Conservation (phyloP, 2,888 invertebrate species). For the Erebia aethiops region DNA sequence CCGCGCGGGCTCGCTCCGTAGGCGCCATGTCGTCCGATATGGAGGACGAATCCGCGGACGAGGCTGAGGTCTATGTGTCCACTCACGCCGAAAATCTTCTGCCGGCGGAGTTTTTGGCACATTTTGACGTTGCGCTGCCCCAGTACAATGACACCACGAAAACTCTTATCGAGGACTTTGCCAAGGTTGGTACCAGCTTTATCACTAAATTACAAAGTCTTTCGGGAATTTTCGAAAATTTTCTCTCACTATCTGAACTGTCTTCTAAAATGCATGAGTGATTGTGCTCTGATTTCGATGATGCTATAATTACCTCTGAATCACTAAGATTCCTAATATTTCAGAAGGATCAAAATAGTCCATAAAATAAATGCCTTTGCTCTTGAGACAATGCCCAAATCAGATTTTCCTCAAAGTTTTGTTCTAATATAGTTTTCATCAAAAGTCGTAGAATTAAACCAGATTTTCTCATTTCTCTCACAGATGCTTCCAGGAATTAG, state of each 20-base stretch:
- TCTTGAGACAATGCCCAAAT: too few species aligned
- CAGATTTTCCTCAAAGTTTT: background rate
- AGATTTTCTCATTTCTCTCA: constrained; percentile 23
- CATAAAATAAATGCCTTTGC: too few species aligned
- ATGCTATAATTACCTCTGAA: too few species aligned
- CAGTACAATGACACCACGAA: constrained; percentile 77
- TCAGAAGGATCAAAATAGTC: too few species aligned
- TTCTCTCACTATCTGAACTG: too few species aligned
- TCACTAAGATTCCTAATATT: too few species aligned
- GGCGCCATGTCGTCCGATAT: constrained; percentile 66
- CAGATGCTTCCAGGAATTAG: constrained; percentile 56
- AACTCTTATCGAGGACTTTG: constrained; percentile 85
- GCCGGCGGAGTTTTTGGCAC: constrained; percentile 59
- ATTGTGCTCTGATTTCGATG: too few species aligned
- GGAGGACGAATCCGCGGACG: constrained; percentile 61
- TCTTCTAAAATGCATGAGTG: too few species aligned
- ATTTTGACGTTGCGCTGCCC: constrained; percentile 61
- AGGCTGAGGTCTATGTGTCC: constrained; percentile 66
- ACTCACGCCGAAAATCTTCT: constrained; percentile 71
- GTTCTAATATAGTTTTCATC: background rate
- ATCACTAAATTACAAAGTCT: too few species aligned
- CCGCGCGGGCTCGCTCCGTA: constrained; percentile 68
- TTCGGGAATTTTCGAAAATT: too few species aligned
- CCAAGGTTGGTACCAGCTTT: constrained; percentile 52
- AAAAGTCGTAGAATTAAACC: background rate